A percentile compares a stretch with the other conserved stretches of the same genome.
Evolutionary conservation across 2,797 vertebrate species (phyloP).

Genomic region (Balearica regulorum): DNA sequence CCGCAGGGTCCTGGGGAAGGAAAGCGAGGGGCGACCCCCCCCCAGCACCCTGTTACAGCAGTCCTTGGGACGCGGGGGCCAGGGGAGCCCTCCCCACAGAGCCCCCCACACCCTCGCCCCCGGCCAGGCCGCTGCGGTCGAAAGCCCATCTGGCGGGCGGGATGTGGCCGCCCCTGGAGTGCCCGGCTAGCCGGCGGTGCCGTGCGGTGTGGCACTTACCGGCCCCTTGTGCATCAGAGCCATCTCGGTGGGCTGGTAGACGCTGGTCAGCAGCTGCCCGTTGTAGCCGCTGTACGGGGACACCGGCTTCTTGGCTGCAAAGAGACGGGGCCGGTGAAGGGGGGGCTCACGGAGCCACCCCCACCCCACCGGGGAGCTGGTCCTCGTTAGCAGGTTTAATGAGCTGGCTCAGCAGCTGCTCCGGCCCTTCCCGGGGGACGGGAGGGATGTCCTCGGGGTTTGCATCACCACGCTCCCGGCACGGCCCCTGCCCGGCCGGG

Average conservation of each 20-base stretch:
- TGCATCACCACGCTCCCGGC: neutral
- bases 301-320: slow-evolving; percentile 82
- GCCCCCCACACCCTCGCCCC: neutral
- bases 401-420: neutral
- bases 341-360: neutral
- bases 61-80: neutral
- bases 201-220: slow-evolving; percentile 69
- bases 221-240: slow-evolving; percentile 87
- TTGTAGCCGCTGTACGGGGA: slow-evolving; percentile 94
- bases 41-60: neutral
- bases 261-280: slow-evolving; percentile 85
- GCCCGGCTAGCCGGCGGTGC: fast-evolving
- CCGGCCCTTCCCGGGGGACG: neutral
- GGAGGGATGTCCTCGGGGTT: neutral
- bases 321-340: neutral
- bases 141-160: neutral
- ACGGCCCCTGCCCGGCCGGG: fast-evolving
- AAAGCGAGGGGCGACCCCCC: neutral
- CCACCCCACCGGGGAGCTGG: neutral
- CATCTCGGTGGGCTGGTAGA: slow-evolving; percentile 97
- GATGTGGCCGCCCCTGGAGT: neutral
- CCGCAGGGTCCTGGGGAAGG: fast-evolving
- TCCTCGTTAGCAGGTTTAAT: neutral
- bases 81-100: neutral
- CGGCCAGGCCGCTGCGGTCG: fast-evolving